phyloP scores from a whole-genome alignment of 2,888 invertebrate genomes.

The Trachelus tabidus region DNA sequence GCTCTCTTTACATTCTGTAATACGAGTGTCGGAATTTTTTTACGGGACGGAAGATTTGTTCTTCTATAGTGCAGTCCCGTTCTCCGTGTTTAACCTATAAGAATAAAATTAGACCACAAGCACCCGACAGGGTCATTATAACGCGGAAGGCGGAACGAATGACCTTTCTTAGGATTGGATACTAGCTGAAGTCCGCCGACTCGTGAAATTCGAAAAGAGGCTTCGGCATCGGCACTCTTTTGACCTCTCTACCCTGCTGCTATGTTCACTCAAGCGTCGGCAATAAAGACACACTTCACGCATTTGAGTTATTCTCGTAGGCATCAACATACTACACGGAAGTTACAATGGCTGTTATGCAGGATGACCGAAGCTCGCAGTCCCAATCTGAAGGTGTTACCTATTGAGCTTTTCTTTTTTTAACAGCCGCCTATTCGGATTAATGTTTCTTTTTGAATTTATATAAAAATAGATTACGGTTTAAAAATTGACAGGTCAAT shows the following conservation, averaged over 20 bases:
- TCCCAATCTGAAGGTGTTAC: no score
- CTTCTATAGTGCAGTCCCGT: background rate
- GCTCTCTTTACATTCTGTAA: constrained; percentile 21
- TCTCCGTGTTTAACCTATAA: constrained; percentile 1
- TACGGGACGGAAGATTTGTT: background rate
- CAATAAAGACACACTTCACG: no score
- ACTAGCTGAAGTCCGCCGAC: background rate
- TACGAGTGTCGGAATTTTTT: constrained; percentile 6
- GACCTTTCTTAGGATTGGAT: background rate
- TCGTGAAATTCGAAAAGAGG: background rate
- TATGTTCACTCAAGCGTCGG: no score
- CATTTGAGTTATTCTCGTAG: no score
- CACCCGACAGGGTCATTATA: constrained; percentile 28
- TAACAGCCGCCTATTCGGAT: background rate
- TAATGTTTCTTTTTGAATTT: background rate
- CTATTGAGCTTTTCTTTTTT: no score
- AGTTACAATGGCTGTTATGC: no score
- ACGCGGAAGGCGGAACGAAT: constrained; percentile 14
- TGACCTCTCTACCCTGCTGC: background rate
- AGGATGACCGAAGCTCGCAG: no score
- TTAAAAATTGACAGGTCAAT: background rate
- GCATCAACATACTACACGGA: no score
- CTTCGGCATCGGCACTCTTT: background rate
- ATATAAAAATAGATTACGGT: background rate
- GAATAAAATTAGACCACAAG: constrained; percentile 22